Base-by-base conservation (phyloP, 1,140 invertebrate species). In the Hyphantria cunea region DNA sequence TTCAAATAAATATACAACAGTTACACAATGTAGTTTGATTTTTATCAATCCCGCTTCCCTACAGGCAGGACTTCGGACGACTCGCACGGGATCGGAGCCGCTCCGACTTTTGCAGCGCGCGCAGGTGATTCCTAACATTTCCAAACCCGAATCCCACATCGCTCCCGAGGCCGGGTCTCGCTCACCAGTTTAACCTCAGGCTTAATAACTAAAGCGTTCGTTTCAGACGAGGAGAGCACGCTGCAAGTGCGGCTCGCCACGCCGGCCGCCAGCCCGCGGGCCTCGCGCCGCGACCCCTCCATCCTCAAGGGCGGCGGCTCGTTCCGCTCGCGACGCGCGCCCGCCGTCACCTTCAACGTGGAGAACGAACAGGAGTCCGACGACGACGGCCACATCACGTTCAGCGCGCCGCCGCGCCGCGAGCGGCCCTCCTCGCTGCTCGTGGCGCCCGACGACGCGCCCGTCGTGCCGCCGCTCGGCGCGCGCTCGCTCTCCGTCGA, bases 301-400 rank as follows among this genome's bases (percentile, higher is more conserved):
- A 70, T 74, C 37, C 69, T 72, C 37, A 72, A 71, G 67, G 11
- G 64, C 55, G 70, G 50, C 55, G 59, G 73, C 71, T 55, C 66
- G 56, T 69, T 71, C 63, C 76, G 74, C 55, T 25, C 61, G 44
- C 70, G 67, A 25, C 70, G 67, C 41, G 49, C 79, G 55, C 80
- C 82, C 70, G 72, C 74, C 68, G 84, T 87, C 76, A 85, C 81
- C 68, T 87, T 87, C 74, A 82, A 70, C 70, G 81, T 87, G 10
- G 82, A 87, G 76, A 79, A 74, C 77, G 81, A 87, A 61, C 67
- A 80, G 37, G 79, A 82, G 51, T 73, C 70, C 33, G 78, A 82
- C 69, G 71, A 78, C 70, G 76, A 75, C 37, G 76, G 77, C 9
- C 84, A 82, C 62, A 80, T 84, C 75, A 79, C 78, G n/a, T 85